Evolutionary conservation across 2,113 vertebrate genomes (phyloP).

Genomic region (Propithecus coquereli): DNA sequence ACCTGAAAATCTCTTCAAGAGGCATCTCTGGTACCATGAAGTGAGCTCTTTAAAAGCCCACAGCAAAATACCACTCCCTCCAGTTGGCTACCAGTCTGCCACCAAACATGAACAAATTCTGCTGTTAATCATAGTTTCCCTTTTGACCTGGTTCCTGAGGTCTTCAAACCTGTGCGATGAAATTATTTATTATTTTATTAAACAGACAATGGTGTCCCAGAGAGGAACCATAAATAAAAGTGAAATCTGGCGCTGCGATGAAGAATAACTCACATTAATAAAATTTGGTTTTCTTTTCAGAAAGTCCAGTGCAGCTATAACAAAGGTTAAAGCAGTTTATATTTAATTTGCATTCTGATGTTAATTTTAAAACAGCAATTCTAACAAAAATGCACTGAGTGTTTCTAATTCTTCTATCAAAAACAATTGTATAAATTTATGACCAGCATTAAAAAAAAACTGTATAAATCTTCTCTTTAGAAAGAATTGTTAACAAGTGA

Average conservation of each 20-base stretch:
- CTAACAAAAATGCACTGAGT: conserved; percentile 39
- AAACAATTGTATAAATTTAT: conserved; percentile 1
- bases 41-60: background rate
- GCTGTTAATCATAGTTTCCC: background rate
- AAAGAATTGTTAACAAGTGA: conserved; percentile 17
- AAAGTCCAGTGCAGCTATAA: background rate
- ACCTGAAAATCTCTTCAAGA: background rate
- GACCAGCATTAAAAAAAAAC: background rate
- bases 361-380: conserved; percentile 54
- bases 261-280: conserved; percentile 36
- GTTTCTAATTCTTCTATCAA: conserved; percentile 30
- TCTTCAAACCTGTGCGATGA: conserved; percentile 72
- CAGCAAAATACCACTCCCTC: background rate
- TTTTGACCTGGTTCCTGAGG: conserved; percentile 44
- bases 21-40: background rate
- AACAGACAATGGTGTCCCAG: background rate
- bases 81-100: background rate
- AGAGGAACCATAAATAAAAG: conserved; percentile 16
- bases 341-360: conserved; percentile 37
- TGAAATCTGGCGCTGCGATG: conserved; percentile 10
- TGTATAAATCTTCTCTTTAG: background rate
- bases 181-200: conserved; percentile 77
- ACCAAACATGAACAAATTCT: background rate
- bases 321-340: conserved; percentile 44
- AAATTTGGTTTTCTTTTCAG: background rate